Evolutionary conservation across 2,888 invertebrate genomes (phyloP), one percentile per base, ranked within the genome.

Genomic region (Apodemia hepburni): DNA sequence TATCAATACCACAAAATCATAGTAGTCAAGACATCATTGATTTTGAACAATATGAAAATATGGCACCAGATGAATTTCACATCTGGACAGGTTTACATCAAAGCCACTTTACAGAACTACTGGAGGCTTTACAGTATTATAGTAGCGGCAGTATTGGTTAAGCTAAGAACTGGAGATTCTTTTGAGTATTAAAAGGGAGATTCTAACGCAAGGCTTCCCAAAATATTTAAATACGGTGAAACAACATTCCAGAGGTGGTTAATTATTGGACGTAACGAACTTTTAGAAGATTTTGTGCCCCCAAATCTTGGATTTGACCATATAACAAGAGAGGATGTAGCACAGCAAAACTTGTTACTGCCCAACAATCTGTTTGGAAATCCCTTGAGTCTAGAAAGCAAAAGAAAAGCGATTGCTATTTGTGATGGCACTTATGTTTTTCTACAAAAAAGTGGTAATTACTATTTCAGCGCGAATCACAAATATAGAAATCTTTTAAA

Each of bases 1-100:
- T 63, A n/a, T 59, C 66, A n/a, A 63, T 64, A 29, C 18, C 62
- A 61, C 45, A 58, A 60, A 61, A 33, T 38, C 61, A 61, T 57
- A 65, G 62, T 58, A 65, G 58, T 11, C 35, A 42, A 11, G 63
- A 62, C 9, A 29, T 63, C 45, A 15, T 67, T 27, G 54, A 65
- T 58, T 65, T 67, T 58, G 63, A 63, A 17, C 29, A 57, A 12
- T 38, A 42, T 38, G 45, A 27, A 42, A 45, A 45, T 33, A 49
- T 61, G 9, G 60, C 38, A 22, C 42, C 60, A 1, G 22, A 9
- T 15, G 60, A 60, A 22, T 45, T 60, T 47, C 54, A 27, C 11
- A 51, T 22, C 12, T 51, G 54, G 27, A 54, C 5, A 54, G 22
- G 54, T 12, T 12, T 54, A 5, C 3, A 3, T 15, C 54, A 54